These are phyloP conservation scores for Clupea harengus DNA, from an alignment of 2,113 vertebrate genomes.

Conservation along the genomic window DNA sequence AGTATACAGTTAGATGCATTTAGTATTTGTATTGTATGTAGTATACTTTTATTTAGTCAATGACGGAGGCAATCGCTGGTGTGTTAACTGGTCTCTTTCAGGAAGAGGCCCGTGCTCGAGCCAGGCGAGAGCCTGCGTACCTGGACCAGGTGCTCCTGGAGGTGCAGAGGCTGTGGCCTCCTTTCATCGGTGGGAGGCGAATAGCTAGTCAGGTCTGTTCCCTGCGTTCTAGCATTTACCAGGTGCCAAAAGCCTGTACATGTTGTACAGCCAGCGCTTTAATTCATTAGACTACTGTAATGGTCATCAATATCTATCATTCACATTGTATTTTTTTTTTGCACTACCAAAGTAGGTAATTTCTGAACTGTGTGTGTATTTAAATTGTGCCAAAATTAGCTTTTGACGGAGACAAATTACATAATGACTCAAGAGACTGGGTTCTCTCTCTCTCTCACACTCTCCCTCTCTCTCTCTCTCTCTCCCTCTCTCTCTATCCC, in stretches of 20 bases:
- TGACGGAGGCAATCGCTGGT: too few species aligned
- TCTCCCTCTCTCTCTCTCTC: neutral
- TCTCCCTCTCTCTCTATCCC: neutral
- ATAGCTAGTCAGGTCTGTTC: constrained; percentile 40
- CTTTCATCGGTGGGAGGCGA: constrained; percentile 40
- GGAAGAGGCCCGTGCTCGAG: constrained; percentile 21
- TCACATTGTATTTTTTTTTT: neutral
- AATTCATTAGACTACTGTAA: too few species aligned
- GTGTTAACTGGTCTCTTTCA: neutral
- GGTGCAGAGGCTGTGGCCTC: constrained; percentile 34
- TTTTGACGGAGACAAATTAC: constrained; percentile 5
- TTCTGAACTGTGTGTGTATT: too few species aligned
- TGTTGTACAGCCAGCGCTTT: too few species aligned
- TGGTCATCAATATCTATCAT: neutral
- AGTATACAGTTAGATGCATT: too few species aligned
- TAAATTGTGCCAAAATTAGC: neutral
- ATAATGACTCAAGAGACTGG: neutral
- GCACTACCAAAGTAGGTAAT: neutral
- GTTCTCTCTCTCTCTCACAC: neutral
- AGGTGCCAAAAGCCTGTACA: too few species aligned
- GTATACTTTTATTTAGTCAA: too few species aligned
- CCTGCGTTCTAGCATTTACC: too few species aligned
- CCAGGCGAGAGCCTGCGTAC: constrained; percentile 23
- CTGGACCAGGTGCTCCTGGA: constrained; percentile 37
- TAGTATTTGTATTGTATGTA: too few species aligned